Evolutionary conservation across 1,140 invertebrate species (phyloP), one percentile per base, ranked within the genome.

Genomic region (Rhysida immarginata): DNA sequence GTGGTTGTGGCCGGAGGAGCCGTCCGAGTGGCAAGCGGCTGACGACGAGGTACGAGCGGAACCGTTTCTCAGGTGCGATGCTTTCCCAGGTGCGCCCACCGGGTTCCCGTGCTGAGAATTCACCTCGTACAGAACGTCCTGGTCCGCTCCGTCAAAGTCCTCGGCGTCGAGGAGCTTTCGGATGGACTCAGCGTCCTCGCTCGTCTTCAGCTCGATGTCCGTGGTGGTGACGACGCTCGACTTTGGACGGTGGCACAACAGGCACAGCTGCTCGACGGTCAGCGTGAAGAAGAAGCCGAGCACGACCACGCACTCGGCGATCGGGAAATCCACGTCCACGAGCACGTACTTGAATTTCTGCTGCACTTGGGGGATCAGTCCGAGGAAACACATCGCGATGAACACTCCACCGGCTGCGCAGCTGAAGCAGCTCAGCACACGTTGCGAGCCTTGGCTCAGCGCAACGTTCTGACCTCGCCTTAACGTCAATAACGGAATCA

Each of bases 371-470:
- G 71, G 71, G 18, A 73, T 54, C 8, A 73, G 58, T 20, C 64
- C 64, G 1, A 71, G 55, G 50, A 73, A 70, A 57, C 70, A 73
- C 54, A 69, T 68, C 5, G 64, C 66, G 11, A 73, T 58, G 56
- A 72, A 73, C 3, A 72, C 66, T n/a, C 71, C 71, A 49, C 62
- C 65, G 24, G 69, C 61, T 26, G 69, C 57, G 55, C 70, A 72
- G 58, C 70, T 73, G 48, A 64, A 64, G 55, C 61, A 61, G 26
- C 63, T 63, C 2, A 70, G 59, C 16, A 64, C 53, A 8, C 61
- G 54, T 20, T 48, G 45, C 14, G 45, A 14, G 8, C 45, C 45
- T 11, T 8, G 21, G 21, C 45, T 48, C 45, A 48, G 14, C 21
- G 45, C 8, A 11, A 41, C 35, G 21, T 48, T 14, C 23, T 11